Base-by-base conservation (phyloP, 2,888 invertebrate genomes). In the Tiphia femorata region DNA sequence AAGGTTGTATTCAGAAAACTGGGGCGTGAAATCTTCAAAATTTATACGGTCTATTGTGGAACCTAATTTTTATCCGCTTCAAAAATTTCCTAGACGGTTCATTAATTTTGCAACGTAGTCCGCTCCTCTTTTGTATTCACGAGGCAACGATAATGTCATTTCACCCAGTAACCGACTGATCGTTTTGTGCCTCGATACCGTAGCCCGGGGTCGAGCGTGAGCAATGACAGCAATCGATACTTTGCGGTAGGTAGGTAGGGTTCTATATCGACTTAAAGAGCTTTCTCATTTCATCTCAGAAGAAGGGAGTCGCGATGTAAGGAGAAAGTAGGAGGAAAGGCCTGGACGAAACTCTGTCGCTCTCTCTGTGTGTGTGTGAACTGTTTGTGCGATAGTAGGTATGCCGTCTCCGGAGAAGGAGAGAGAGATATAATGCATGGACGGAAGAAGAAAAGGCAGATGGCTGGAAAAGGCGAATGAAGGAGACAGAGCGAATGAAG, bases 181-280 rank as follows among this genome's bases (percentile, higher is more conserved):
- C 12, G 19, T 40, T 25, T 40, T 40, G 42, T 16, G 42, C 25
- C 20, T 42, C n/a, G n/a, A n/a, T n/a, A n/a, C n/a, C n/a, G n/a
- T n/a, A n/a, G n/a, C n/a, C n/a, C n/a, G n/a, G n/a, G n/a, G n/a
- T n/a, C 7, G 38, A 44, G 44, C 21, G 46, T 35, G 59, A 56
- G 56, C 48, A 51, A 59, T 62, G 47, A 30, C 35, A 12, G 20
- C 42, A 57, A 64, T 69, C 64, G 67, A 70, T 70, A 65, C 63
- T 58, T 62, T 49, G 62, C 58, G 60, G 61, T 66, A n/a, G n/a
- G n/a, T n/a, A n/a, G n/a, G n/a, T n/a, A 62, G 59, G 49, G 62
- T 67, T 61, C 53, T 67, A 64, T 59, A 67, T 58, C 67, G 49
- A 53, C 53, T 63, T 64, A 65, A 70, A 55, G 47, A 57, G 58